A percentile compares a stretch with the other conserved stretches of the same genome.
These are phyloP conservation scores for Rotaria magnacalcarata DNA, from an alignment of 2,888 invertebrate genomes.

Conservation along the genomic window DNA sequence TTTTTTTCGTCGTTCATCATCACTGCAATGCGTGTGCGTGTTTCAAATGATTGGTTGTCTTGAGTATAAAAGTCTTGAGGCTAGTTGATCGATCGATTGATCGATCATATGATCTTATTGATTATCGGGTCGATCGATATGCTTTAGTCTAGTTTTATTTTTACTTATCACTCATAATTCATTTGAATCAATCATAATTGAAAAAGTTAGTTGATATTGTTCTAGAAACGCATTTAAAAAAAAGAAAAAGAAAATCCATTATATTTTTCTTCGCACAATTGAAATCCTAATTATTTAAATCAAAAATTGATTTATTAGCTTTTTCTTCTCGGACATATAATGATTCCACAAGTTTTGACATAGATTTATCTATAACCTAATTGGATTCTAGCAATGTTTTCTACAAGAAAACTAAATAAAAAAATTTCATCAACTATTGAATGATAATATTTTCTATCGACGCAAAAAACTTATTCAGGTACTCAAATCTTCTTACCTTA, in stretches of 20 bases:
- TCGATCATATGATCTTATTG: not conserved
- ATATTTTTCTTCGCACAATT: not conserved
- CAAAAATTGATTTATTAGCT: not conserved
- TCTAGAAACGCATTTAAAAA: not conserved
- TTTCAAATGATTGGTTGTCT: slow-evolving; percentile 10
- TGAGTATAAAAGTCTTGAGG: not conserved
- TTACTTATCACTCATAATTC: not conserved
- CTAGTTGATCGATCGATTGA: slow-evolving; percentile 6
- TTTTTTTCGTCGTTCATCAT: not conserved
- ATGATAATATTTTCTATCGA: not conserved
- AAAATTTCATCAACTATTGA: not conserved
- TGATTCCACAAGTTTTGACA: not conserved
- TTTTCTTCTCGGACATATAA: not conserved
- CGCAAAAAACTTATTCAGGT: not conserved
- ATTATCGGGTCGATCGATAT: not conserved
- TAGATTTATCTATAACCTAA: not conserved
- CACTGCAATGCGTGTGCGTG: not conserved
- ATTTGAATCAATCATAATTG: not conserved
- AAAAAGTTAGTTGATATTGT: not conserved
- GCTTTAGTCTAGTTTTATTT: not conserved
- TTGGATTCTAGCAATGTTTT: no score
- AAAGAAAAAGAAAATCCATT: not conserved
- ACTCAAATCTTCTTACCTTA: not conserved
- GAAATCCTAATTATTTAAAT: not conserved
- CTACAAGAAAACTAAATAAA: not conserved